Percentiles rank a stretch among this genome's conserved stretches.
phyloP scores from a whole-genome alignment of 1,140 invertebrate genomes.

The Phthorimaea operculella region DNA sequence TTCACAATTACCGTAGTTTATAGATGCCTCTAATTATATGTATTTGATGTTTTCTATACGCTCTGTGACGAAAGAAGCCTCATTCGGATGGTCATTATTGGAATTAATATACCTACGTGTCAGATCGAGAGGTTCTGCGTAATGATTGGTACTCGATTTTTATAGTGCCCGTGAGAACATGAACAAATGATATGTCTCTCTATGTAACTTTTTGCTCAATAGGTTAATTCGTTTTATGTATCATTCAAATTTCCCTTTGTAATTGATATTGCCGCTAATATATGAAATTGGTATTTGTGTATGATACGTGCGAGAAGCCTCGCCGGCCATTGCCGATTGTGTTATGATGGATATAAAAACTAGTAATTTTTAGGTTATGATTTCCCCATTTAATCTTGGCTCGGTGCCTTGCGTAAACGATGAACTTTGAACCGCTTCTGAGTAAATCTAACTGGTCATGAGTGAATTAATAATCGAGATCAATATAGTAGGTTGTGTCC shows the following conservation, averaged over 20 bases:
- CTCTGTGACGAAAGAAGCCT: slow-evolving; percentile 58
- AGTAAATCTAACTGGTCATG: slow-evolving; percentile 18
- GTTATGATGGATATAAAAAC: not conserved
- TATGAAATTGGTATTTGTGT: slow-evolving; percentile 12
- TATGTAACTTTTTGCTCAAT: slow-evolving; percentile 36
- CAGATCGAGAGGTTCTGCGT: slow-evolving; percentile 52
- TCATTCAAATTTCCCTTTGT: slow-evolving; percentile 30
- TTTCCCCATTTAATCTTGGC: not conserved
- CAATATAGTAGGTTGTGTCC: slow-evolving; percentile 12
- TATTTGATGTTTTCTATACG: slow-evolving; percentile 65
- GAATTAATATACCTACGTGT: slow-evolving; percentile 66
- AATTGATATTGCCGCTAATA: slow-evolving; percentile 30
- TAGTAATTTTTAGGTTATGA: not conserved
- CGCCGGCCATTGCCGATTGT: not conserved
- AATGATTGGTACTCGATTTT: slow-evolving; percentile 57
- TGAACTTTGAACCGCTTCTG: slow-evolving; percentile 26
- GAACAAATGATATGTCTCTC: slow-evolving; percentile 57
- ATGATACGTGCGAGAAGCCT: slow-evolving; percentile 1
- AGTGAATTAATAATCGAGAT: slow-evolving; percentile 25
- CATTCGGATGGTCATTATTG: slow-evolving; percentile 58
- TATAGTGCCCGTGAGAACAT: slow-evolving; percentile 58
- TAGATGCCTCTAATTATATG: slow-evolving; percentile 63
- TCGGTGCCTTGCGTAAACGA: slow-evolving; percentile 13
- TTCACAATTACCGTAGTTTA: slow-evolving; percentile 62
- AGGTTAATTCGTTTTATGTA: slow-evolving; percentile 25